Evolutionary conservation across 92 coral and sea anemone genomes (phyloP).

Genomic region (Epizoanthus ramosus): DNA sequence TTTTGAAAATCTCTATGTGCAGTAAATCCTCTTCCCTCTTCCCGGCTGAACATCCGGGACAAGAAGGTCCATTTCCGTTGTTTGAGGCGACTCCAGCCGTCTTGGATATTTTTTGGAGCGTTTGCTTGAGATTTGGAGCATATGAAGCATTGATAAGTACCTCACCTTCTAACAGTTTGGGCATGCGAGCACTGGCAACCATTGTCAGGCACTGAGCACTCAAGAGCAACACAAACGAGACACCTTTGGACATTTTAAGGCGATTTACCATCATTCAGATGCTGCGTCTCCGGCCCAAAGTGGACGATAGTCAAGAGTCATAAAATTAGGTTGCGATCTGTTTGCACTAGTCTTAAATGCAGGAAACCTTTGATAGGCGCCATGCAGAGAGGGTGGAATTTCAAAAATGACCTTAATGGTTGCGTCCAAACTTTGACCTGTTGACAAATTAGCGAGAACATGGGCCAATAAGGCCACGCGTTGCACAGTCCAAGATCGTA

Average conservation of each 20-base stretch:
- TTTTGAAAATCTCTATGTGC: constrained; percentile 16
- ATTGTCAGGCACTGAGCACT: constrained; percentile 1
- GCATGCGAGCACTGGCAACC: constrained; percentile 12
- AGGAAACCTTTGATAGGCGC: constrained; percentile 34
- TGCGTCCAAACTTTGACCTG: constrained; percentile 29
- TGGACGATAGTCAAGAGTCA: constrained; percentile 14
- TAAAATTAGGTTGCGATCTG: constrained; percentile 32
- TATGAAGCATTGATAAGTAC: constrained; percentile 17
- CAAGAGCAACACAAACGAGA: constrained; percentile 3
- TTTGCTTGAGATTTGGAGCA: background rate
- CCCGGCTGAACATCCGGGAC: constrained; percentile 47
- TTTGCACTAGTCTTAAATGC: constrained; percentile 42
- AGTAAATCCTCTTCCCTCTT: constrained; percentile 19
- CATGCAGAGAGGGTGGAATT: constrained; percentile 42
- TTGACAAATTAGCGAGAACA: constrained; percentile 26
- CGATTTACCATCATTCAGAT: constrained; percentile 2
- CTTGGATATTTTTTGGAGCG: background rate
- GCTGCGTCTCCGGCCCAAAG: constrained; percentile 26
- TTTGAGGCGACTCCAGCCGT: background rate
- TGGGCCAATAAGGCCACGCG: constrained; percentile 32
- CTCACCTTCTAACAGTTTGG: constrained; percentile 9
- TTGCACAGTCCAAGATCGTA: constrained; percentile 16
- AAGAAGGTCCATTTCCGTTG: constrained; percentile 26
- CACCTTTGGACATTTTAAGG: constrained; percentile 1
- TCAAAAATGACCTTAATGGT: constrained; percentile 34